phyloP scores from a whole-genome alignment of 2,797 vertebrate species.

The Channa striata region DNA sequence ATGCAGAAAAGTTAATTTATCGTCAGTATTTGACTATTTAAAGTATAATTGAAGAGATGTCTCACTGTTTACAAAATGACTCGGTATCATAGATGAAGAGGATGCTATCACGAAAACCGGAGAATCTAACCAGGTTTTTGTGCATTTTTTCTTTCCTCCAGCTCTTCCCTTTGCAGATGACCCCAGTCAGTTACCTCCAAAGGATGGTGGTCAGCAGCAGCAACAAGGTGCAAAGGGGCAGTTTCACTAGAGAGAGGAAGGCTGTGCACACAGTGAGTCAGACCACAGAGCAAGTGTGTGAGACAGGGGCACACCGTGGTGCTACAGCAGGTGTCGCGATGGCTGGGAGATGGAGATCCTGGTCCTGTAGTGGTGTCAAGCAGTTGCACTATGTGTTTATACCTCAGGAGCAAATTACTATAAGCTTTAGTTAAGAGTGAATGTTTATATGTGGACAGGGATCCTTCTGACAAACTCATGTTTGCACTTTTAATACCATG shows the following conservation, averaged over 20 bases:
- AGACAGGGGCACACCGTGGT: constrained; percentile 1
- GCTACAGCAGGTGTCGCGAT: constrained; percentile 25
- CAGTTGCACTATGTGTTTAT: constrained; percentile 53
- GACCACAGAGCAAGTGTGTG: constrained; percentile 7
- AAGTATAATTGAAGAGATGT: too few relatives aligned
- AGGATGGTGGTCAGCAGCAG: constrained; percentile 73
- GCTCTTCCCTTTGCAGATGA: constrained; percentile 88
- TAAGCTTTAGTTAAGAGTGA: constrained; percentile 39
- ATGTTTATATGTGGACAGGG: constrained; percentile 27
- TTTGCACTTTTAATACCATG: constrained; percentile 20
- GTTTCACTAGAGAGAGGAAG: constrained; percentile 76
- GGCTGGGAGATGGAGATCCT: constrained; percentile 13
- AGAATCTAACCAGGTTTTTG: background rate
- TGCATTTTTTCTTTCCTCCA: constrained; percentile 56
- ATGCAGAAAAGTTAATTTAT: too few relatives aligned
- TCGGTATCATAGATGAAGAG: background rate
- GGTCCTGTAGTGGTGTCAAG: constrained; percentile 23
- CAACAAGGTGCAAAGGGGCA: constrained; percentile 72
- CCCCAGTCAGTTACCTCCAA: constrained; percentile 86
- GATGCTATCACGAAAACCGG: background rate
- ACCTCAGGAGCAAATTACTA: constrained; percentile 71
- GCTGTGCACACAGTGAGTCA: constrained; percentile 45
- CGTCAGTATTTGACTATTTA: too few relatives aligned
- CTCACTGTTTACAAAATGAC: background rate
- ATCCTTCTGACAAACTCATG: constrained; percentile 13